Evolutionary conservation across 2,797 vertebrate species (phyloP).

Genomic region (Falco berigora): DNA sequence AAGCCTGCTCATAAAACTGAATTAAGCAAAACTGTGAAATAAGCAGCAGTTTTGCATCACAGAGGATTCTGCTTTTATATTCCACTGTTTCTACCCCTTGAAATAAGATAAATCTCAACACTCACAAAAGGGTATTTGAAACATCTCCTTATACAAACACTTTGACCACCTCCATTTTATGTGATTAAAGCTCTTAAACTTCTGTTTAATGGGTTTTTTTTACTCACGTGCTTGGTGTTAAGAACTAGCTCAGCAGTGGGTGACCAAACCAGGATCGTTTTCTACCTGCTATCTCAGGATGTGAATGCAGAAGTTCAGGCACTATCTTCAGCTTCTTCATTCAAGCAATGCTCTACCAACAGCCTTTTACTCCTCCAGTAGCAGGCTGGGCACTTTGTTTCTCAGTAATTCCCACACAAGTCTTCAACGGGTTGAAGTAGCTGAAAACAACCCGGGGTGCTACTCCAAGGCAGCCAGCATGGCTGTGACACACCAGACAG

Average conservation of each 20-base stretch:
- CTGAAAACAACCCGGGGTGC: background rate
- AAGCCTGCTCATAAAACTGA: background rate
- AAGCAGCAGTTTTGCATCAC: background rate
- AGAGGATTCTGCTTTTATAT: background rate
- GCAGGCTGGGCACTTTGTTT: background rate
- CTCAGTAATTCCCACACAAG: background rate
- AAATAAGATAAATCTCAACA: background rate
- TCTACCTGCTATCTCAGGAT: background rate
- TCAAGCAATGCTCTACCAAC: background rate
- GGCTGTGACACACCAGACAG: fast-evolving
- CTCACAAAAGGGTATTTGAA: background rate
- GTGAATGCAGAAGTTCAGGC: background rate
- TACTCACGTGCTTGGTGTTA: background rate
- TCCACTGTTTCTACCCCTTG: background rate
- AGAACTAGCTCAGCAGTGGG: background rate
- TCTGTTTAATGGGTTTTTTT: background rate
- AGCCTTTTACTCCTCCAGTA: background rate
- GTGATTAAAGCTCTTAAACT: background rate
- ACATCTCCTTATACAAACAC: background rate
- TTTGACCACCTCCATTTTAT: background rate
- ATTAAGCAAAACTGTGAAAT: background rate
- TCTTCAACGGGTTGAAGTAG: background rate
- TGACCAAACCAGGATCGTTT: background rate
- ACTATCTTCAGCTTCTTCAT: background rate
- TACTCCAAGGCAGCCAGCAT: background rate